Conservation (phyloP, 2,113 vertebrate species). For the Nymphicus hollandicus region DNA sequence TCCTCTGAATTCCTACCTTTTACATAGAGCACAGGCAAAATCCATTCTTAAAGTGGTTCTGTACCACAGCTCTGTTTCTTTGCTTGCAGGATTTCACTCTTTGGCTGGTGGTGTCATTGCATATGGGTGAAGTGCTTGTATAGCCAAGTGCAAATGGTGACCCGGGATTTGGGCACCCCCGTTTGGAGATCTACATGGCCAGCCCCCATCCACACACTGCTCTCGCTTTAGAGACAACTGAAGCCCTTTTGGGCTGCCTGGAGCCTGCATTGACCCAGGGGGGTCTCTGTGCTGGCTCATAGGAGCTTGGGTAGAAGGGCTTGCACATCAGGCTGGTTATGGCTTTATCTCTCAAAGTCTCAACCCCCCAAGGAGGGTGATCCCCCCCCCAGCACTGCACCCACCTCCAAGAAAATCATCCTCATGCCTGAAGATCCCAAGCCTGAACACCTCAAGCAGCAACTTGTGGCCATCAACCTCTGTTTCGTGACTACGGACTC, state of each 20-base stretch:
- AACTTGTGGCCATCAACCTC: background rate
- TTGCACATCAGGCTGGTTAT: background rate
- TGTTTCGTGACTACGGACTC: background rate
- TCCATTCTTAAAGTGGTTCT: background rate
- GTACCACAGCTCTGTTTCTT: background rate
- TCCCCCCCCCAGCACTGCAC: background rate
- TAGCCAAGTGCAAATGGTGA: background rate
- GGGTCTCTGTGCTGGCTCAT: background rate
- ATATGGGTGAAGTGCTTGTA: accelerated
- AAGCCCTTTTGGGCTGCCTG: background rate
- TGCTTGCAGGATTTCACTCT: background rate
- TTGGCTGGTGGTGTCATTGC: too few species aligned
- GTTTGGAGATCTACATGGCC: background rate
- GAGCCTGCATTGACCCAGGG: background rate
- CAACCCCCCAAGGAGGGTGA: background rate
- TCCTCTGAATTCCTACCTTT: background rate
- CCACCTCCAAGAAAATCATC: background rate
- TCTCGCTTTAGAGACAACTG: background rate
- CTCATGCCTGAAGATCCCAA: background rate
- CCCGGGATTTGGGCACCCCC: background rate
- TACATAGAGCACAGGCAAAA: background rate
- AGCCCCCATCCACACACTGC: background rate
- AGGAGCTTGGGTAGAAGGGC: background rate
- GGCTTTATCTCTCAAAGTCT: background rate
- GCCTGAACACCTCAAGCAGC: background rate